Evolutionary conservation across 2,888 invertebrate genomes (phyloP), one percentile per base, ranked within the genome.

Genomic region (Trichogramma dendrolimi): DNA sequence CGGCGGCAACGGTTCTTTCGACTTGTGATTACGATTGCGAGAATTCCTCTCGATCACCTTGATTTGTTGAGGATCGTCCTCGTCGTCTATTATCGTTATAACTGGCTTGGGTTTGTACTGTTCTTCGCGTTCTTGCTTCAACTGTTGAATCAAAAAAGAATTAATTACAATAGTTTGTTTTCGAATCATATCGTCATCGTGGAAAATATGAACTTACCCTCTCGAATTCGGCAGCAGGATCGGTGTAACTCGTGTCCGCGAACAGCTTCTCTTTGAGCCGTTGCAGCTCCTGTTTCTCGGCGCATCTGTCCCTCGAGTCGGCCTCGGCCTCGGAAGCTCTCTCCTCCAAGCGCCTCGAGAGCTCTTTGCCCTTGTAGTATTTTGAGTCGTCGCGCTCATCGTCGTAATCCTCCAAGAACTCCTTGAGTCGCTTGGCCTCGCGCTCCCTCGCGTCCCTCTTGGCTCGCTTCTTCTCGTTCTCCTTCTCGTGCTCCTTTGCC

Each of bases 321-420:
- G 86, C 83, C 78, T 96, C 95, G 5, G 95, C 92, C 81, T 99
- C 99, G 69, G 93, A 88, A 68, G 96, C 94, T 68, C 97, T 85
- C 75, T 95, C 95, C 44, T 91, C 90, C 61, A 96, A 83, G n/a
- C 97, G 86, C 65, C 93, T 87, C 77, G 92, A 91, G 68, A 99
- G 82, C 78, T 95, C 94, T 76, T 93, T 89, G 60, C 93, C 92
- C 75, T 93, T 95, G 83, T 97, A 99, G 82, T 93, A 99, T 82
- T 97, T 97, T 55, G 91, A 86, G 79, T 99, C 99, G 80, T 98
- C 96, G 58, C 96, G 84, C 80, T 97, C 96, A 80, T 99, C 99
- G 75, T 98, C 97, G 76, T 99, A 99, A 80, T 99, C 98, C 81
- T 99, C 99, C 4, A 99, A 85, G 80, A 99, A 99, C 82, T 97